Base-by-base conservation (phyloP, 37 sponge, comb jelly and placozoan genomes). In the Theonella swinhoei region DNA sequence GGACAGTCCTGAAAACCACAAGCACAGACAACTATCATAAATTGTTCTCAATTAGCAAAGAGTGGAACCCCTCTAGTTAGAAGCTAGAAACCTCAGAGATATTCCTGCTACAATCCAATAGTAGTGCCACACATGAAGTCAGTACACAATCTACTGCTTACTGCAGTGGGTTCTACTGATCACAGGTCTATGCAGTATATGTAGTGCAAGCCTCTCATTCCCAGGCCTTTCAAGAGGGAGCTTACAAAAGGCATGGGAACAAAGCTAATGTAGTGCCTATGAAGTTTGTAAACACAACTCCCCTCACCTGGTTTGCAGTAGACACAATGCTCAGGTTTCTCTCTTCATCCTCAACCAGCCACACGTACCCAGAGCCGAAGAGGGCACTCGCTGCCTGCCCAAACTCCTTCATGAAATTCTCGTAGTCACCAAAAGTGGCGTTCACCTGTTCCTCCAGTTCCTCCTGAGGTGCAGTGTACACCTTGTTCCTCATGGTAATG, bases 361-460 rank as follows among this genome's bases (percentile, higher is more conserved):
- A 93, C 62, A 80, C 90, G 76, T 91, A 91, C 25, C 96, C 96
- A 0, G 96, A 95, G 0, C 96, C 96, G 83, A 95, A 95, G 72
- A 95, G 68, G 20, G 30, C 59, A 0, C 61, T 20, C 22, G 81
- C 90, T 35, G 82, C 77, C 25, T 41, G 25, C n/a, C 81, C 77
- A 42, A 95, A 92, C 23, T 72, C 79, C 30, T 62, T 67, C 64
- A 79, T 83, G 78, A 95, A 89, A 9, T 26, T 63, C 5, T 62
- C 82, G 58, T 86, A 75, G 23, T 80, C 71, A 2, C 90, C 93
- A 80, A 91, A 91, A 0, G 59, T 20, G 36, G 42, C 33, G 36
- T 20, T 65, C 42, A 95, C 79, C 37, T 78, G 70, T 32, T 74
- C 64, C 26, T 43, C 38, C n/a, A 95, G 82, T 33, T 74, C 71